Conservation (phyloP, 2,797 vertebrate species). For the Australoheros facetus region DNA sequence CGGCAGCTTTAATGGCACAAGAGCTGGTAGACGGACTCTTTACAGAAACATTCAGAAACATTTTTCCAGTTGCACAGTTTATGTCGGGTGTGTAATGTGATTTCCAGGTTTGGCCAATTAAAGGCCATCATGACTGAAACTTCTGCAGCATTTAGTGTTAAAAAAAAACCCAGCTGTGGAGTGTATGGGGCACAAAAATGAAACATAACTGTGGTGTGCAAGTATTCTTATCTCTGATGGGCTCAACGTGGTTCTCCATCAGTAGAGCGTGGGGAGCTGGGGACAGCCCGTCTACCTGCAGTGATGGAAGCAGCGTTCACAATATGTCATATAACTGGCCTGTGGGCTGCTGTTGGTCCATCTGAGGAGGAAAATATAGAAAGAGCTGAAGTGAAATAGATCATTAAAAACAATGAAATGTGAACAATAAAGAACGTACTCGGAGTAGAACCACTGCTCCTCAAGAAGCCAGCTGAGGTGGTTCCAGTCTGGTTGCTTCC, state of each 20-base stretch:
- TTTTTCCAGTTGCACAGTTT: neutral
- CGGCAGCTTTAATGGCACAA: neutral
- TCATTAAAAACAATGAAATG: neutral
- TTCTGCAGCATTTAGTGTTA: neutral
- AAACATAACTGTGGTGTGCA: neutral
- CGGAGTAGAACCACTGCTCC: neutral
- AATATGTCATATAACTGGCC: neutral
- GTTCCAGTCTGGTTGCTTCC: neutral
- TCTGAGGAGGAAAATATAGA: neutral
- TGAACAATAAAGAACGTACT: neutral
- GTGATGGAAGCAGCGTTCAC: neutral
- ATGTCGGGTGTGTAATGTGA: neutral
- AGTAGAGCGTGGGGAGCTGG: neutral
- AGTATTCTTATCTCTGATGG: neutral
- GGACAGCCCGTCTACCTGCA: neutral
- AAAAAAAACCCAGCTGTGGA: neutral
- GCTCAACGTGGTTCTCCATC: neutral
- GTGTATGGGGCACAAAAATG: neutral
- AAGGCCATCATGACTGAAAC: neutral
- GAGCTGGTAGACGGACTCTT: constrained; percentile 6
- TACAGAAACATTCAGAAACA: constrained; percentile 72
- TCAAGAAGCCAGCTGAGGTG: neutral
- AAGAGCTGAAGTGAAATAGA: neutral
- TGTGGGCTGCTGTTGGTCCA: neutral
- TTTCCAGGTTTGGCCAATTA: neutral